Conservation (phyloP, 2,797 vertebrate species). For the Hemibagrus guttatus region DNA sequence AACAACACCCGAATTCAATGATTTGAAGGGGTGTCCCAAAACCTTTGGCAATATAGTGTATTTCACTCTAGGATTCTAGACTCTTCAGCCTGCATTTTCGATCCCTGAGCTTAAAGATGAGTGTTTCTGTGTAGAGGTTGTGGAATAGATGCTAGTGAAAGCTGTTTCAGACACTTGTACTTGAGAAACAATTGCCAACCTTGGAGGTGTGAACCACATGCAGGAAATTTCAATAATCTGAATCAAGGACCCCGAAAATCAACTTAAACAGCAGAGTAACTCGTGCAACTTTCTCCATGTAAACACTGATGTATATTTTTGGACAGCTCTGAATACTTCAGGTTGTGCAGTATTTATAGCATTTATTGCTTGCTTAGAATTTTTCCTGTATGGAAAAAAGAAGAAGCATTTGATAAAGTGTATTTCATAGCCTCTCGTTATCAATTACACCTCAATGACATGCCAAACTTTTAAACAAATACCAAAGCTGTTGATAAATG, state of each 20-base stretch:
- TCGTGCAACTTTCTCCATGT: not conserved
- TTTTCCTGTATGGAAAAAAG: no score
- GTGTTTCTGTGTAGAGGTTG: not conserved
- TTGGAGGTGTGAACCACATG: not conserved
- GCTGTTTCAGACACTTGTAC: not conserved
- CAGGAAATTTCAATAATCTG: not conserved
- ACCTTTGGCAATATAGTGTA: no score
- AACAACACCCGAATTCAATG: no score
- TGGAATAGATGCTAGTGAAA: not conserved
- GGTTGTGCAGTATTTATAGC: not conserved
- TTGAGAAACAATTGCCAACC: not conserved
- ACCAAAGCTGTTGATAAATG: constrained; percentile 8
- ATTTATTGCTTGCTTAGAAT: not conserved
- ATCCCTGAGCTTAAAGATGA: not conserved
- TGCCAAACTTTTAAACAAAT: not conserved
- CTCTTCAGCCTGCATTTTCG: not conserved
- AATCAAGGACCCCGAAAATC: not conserved
- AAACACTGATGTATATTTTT: not conserved
- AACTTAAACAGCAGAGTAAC: not conserved
- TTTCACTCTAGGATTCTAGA: no score
- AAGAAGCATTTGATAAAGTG: not conserved
- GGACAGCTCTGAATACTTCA: not conserved
- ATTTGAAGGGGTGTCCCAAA: no score
- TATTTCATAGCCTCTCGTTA: not conserved
- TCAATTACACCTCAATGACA: constrained; percentile 1